Base-by-base conservation (phyloP, 2,888 invertebrate species). In the Chironomus riparius region DNA sequence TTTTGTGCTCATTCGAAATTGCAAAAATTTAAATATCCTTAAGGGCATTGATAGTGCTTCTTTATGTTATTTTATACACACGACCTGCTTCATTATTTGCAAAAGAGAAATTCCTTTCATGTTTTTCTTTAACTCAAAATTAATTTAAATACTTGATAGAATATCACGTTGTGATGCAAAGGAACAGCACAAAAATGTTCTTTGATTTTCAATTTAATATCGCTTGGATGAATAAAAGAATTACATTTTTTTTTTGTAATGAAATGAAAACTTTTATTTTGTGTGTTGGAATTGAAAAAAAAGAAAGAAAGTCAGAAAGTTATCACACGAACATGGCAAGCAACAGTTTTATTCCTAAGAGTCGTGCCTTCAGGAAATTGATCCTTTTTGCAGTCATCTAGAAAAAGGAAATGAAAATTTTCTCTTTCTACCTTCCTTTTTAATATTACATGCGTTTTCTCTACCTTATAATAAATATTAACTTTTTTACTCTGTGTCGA, bases 331-430 rank as follows among this genome's bases (percentile, higher is more conserved):
- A 38, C 38, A 38, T 38, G 38, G 38, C 10, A 38, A 38, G 65
- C 65, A 21, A 65, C 65, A 65, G 65, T 65, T 65, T 24, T 24
- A 65, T 65, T 65, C 24, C 24, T 24, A 13, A 21, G 21, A 24
- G 65, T 65, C 65, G 65, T 65, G 65, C 65, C 65, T 65, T 65
- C 65, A 65, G 65, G 65, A 65, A 65, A 65, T 65, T 65, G 65
- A 65, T 65, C 65, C 65, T 65, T 65, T 65, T 21, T 24, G 65
- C 21, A 65, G 21, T 22, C 65, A 65, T 21, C 65, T 65, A 21
- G 65, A 65, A 65, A 65, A 22, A 65, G 65, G 65, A 65, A 65
- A 65, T 65, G 65, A 24, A 65, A 65, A 65, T 24, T 65, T 65
- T 24, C 21, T 12, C 21, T 21, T 18, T 65, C 21, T 65, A 21